These are phyloP conservation scores for Drosophila mauritiana DNA, from an alignment of 1,140 invertebrate genomes.

Conservation along the genomic window DNA sequence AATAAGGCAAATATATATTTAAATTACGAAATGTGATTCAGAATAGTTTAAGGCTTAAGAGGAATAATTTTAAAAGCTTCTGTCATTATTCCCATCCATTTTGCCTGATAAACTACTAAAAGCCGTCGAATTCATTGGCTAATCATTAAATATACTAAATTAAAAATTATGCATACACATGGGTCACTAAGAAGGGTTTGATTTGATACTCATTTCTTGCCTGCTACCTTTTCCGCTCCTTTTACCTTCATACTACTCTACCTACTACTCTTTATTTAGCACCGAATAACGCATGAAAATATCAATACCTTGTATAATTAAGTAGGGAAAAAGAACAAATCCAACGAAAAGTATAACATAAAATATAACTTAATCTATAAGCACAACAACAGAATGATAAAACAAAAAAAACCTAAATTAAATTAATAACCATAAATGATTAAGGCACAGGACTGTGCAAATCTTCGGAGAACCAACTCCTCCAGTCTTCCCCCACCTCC, in stretches of 20 bases:
- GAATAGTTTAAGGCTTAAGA: background rate
- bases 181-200: background rate
- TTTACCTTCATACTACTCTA: background rate
- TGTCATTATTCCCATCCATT: background rate
- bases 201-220: background rate
- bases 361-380: slow-evolving; percentile 65
- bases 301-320: slow-evolving; percentile 54
- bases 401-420: slow-evolving; percentile 29
- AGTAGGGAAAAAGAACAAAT: slow-evolving; percentile 43
- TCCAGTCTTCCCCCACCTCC: slow-evolving; percentile 17
- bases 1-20: background rate
- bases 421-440: slow-evolving; percentile 43
- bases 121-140: slow-evolving; percentile 3
- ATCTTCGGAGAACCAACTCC: slow-evolving; percentile 20
- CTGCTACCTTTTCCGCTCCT: background rate
- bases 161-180: background rate
- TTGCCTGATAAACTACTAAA: slow-evolving; percentile 13
- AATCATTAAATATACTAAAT: slow-evolving; percentile 4
- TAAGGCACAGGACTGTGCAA: slow-evolving; percentile 25
- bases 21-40: background rate
- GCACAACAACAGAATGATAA: slow-evolving; percentile 20
- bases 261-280: background rate
- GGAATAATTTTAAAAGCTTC: background rate
- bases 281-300: slow-evolving; percentile 66
- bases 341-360: slow-evolving; percentile 18